Evolutionary conservation across 1,140 invertebrate species (phyloP).

Genomic region (Steinernema khuongi): DNA sequence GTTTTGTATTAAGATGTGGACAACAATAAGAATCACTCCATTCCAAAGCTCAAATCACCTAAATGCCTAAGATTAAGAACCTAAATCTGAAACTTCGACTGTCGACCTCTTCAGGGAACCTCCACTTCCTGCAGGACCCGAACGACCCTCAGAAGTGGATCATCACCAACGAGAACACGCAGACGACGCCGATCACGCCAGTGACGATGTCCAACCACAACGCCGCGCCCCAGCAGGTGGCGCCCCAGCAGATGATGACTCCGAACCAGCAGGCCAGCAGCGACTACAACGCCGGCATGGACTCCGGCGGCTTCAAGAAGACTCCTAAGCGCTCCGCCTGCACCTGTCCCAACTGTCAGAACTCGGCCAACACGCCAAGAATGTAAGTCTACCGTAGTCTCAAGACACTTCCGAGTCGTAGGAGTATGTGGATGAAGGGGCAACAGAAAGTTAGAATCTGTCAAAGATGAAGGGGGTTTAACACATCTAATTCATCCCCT

Average conservation of each 20-base stretch:
- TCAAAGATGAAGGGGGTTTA: too few relatives aligned
- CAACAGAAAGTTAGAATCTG: too few relatives aligned
- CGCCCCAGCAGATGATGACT: slow-evolving; percentile 21
- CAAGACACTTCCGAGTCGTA: too few relatives aligned
- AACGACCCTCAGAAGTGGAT: slow-evolving; percentile 59
- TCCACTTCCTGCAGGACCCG: slow-evolving; percentile 57
- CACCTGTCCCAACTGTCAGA: slow-evolving; percentile 54
- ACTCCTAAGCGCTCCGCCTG: slow-evolving; percentile 53
- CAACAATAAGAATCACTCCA: neutral
- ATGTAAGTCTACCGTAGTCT: slow-evolving; percentile 32
- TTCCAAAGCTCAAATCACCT: neutral
- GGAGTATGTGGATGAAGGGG: too few relatives aligned
- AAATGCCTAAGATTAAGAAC: neutral
- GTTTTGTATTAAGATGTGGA: neutral
- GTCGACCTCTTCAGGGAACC: slow-evolving; percentile 54
- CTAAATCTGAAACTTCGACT: neutral
- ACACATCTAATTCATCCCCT: too few relatives aligned
- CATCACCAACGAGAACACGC: slow-evolving; percentile 41
- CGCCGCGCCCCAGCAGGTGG: neutral
- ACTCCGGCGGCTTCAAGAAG: slow-evolving; percentile 16
- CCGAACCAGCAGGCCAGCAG: slow-evolving; percentile 24
- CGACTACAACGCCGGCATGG: slow-evolving; percentile 26
- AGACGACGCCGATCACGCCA: neutral
- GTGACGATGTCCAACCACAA: neutral
- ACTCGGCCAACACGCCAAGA: slow-evolving; percentile 28